Evolutionary conservation across 2,888 invertebrate genomes (phyloP).

Genomic region (Mantis religiosa): DNA sequence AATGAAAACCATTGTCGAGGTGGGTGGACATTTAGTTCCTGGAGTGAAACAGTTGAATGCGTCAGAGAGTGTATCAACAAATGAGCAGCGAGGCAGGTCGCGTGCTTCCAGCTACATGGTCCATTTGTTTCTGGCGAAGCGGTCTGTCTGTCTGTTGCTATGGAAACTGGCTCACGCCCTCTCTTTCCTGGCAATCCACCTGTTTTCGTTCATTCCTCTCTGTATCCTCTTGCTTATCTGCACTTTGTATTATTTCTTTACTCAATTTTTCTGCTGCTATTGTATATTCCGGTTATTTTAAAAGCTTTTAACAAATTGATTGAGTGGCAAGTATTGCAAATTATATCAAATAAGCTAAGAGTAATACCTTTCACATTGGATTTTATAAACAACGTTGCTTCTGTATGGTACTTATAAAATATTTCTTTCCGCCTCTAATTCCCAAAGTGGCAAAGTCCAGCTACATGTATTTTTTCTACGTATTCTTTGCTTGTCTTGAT

Average conservation of each 20-base stretch:
- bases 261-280: neutral
- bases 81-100: conserved; percentile 30
- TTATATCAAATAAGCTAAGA: no score
- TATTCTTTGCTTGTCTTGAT: no score
- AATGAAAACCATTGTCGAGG: neutral
- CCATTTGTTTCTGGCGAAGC: conserved; percentile 30
- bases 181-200: neutral
- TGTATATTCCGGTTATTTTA: no score
- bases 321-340: no score
- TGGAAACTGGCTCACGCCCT: neutral
- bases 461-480: no score
- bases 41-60: neutral
- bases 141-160: neutral
- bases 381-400: no score
- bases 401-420: no score
- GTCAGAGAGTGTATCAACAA: conserved; percentile 27
- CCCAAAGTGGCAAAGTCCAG: no score
- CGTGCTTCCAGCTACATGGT: conserved; percentile 32
- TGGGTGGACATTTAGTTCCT: neutral
- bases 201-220: neutral
- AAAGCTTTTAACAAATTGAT: no score
- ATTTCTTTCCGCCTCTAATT: no score
- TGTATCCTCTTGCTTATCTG: neutral
- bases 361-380: no score
- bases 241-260: neutral